Evolutionary conservation across 2,113 vertebrate species (phyloP).

Genomic region (Peucedramus taeniatus): DNA sequence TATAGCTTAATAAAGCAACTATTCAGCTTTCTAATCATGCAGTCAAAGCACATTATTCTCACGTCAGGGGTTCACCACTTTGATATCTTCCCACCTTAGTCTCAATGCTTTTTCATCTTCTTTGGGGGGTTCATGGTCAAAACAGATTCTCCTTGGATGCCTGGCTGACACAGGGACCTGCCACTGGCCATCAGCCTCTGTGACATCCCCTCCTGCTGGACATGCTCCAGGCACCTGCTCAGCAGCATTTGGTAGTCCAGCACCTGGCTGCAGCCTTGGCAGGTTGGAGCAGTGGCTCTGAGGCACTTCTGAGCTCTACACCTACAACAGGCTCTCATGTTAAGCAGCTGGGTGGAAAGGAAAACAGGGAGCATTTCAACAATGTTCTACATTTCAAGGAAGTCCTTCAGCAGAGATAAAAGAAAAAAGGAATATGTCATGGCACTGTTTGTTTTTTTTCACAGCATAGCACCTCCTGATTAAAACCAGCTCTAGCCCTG

Average conservation of each 20-base stretch:
- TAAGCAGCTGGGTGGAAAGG: background rate
- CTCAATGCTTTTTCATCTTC: background rate
- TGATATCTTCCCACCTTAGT: background rate
- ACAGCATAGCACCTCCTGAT: background rate
- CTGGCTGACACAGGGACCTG: background rate
- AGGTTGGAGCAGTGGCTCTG: background rate
- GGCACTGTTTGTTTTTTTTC: background rate
- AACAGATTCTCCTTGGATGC: background rate
- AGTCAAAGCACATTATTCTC: too few species aligned
- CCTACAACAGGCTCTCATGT: background rate
- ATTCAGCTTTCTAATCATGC: too few species aligned
- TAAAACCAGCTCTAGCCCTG: background rate
- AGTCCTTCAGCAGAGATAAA: background rate
- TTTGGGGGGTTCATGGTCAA: fast-evolving
- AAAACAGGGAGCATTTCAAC: background rate
- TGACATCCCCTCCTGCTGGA: background rate
- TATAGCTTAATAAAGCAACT: too few species aligned
- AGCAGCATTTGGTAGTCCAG: background rate
- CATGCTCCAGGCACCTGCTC: background rate
- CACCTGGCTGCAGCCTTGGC: background rate
- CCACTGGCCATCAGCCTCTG: background rate
- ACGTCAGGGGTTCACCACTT: too few species aligned
- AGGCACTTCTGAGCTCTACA: background rate
- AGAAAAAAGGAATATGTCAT: background rate
- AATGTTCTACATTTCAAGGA: background rate